These are phyloP conservation scores for Hypercompe scribonia DNA, from an alignment of 2,888 invertebrate species.

Conservation along the genomic window DNA sequence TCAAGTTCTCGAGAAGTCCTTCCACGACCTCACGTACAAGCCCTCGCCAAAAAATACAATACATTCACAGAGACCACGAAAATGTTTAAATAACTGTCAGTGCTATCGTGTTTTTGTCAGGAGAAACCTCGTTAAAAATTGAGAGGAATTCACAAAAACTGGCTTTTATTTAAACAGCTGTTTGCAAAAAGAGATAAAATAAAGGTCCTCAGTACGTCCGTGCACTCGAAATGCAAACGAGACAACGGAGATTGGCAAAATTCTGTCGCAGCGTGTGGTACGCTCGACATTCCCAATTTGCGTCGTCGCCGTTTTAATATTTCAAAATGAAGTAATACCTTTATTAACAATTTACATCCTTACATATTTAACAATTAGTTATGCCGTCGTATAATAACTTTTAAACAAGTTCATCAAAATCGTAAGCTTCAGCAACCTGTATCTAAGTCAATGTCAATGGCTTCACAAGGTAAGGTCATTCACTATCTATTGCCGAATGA, in stretches of 20 bases:
- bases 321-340: conserved; percentile 24
- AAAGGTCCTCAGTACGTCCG: conserved; percentile 62
- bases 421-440: conserved; percentile 53
- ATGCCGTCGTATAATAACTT: conserved; percentile 45
- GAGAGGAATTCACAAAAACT: conserved; percentile 75
- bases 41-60: conserved; percentile 54
- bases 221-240: conserved; percentile 77
- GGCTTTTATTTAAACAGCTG: conserved; percentile 76
- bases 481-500: conserved; percentile 69
- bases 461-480: conserved; percentile 64
- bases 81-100: conserved; percentile 77
- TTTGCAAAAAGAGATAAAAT: conserved; percentile 71
- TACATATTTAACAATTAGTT: conserved; percentile 41
- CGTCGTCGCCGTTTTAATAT: conserved; percentile 27
- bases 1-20: conserved; percentile 52
- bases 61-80: conserved; percentile 62
- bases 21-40: conserved; percentile 58
- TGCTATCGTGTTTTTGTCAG: conserved; percentile 70
- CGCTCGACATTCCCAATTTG: conserved; percentile 50
- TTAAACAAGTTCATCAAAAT: conserved; percentile 56
- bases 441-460: conserved; percentile 68
- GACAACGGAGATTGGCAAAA: conserved; percentile 68
- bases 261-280: conserved; percentile 56
- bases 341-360: conserved; percentile 29
- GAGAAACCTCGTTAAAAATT: conserved; percentile 75